Percentiles rank a stretch among this genome's conserved stretches.
Conservation (phyloP, 2,888 invertebrate genomes). For the Helleia helle region DNA sequence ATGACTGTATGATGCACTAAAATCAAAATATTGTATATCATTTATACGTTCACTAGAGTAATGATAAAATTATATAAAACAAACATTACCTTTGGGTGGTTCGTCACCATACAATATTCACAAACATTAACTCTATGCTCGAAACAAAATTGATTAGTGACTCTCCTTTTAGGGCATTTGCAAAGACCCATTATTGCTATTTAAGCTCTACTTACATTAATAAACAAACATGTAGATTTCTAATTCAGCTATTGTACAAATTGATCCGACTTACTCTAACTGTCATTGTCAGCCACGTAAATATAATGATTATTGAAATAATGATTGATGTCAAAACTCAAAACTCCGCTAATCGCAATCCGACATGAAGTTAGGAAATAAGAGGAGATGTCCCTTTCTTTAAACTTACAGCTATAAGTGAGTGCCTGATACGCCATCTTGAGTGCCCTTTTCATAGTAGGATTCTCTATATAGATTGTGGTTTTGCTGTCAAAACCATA, state of each 20-base stretch:
- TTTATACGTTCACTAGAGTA: no score
- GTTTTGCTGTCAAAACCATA: no score
- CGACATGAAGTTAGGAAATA: no score
- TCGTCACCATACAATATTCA: conserved; percentile 97
- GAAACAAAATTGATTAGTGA: conserved; percentile 99
- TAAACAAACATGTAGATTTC: conserved; percentile 3
- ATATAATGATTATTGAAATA: no score
- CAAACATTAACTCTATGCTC: conserved; percentile 99
- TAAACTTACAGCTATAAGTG: no score
- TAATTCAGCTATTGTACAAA: background rate
- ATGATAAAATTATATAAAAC: background rate
- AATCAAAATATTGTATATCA: conserved; percentile 41
- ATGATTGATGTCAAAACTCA: no score
- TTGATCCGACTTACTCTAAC: background rate
- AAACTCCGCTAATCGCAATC: no score
- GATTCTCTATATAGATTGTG: no score
- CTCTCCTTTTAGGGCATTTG: conserved; percentile 97
- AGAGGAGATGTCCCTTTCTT: no score
- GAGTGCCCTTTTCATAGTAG: no score
- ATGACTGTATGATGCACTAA: conserved; percentile 98
- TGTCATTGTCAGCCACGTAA: conserved; percentile 29
- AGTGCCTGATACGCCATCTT: no score
- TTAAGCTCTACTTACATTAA: conserved; percentile 16
- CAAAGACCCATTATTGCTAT: conserved; percentile 90
- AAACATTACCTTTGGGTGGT: conserved; percentile 89